These are phyloP conservation scores for Parambassis ranga DNA, from an alignment of 2,797 vertebrate genomes.

Conservation along the genomic window DNA sequence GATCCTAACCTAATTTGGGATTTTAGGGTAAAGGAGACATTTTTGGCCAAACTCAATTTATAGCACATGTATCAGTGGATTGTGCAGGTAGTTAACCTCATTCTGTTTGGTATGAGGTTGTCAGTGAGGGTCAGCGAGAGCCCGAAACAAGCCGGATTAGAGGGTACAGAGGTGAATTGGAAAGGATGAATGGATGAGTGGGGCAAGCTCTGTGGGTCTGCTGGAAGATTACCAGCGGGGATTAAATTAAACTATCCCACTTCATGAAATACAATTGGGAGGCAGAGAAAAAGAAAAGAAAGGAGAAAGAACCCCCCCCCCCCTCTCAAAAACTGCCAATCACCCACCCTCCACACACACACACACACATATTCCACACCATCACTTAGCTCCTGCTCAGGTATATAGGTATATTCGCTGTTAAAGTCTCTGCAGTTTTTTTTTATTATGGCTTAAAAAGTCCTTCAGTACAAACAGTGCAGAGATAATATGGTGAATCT, in stretches of 20 bases:
- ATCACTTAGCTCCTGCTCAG: neutral
- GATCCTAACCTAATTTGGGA: constrained; percentile 10
- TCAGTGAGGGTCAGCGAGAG: constrained; percentile 31
- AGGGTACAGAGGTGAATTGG: constrained; percentile 53
- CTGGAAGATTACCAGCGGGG: constrained; percentile 59
- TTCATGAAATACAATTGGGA: constrained; percentile 40
- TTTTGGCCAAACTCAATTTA: constrained; percentile 31
- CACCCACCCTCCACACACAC: too few relatives aligned
- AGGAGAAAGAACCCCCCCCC: neutral
- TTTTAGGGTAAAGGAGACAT: neutral
- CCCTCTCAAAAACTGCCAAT: constrained; percentile 37
- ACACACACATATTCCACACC: neutral
- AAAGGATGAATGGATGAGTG: constrained; percentile 54
- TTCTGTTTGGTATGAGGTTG: constrained; percentile 22
- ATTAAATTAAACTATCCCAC: constrained; percentile 62
- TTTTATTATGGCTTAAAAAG: constrained; percentile 26
- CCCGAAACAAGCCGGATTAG: constrained; percentile 63
- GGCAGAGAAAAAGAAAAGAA: constrained; percentile 13
- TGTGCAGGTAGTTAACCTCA: constrained; percentile 48
- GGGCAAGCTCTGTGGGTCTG: constrained; percentile 16
- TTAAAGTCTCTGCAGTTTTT: constrained; percentile 3
- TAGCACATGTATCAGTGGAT: constrained; percentile 30
- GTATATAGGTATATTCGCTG: neutral
- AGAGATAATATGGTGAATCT: constrained; percentile 26
- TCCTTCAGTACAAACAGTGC: constrained; percentile 14